Evolutionary conservation across 2,797 vertebrate species (phyloP), one percentile per base, ranked within the genome.

Genomic region (Acestrorhynchus altus): DNA sequence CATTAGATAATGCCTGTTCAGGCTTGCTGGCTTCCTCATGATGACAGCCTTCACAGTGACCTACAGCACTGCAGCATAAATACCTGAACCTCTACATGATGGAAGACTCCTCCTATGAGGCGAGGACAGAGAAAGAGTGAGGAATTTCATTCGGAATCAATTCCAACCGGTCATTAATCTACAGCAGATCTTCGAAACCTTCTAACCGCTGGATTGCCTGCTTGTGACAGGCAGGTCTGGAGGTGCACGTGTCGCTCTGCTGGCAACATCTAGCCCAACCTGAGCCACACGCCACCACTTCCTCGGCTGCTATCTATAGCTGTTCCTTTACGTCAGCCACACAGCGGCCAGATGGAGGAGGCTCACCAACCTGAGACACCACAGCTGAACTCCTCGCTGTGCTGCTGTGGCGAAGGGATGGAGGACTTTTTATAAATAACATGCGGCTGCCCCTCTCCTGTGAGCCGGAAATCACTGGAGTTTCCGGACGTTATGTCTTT

Each of bases 381-480:
- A 90, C 98, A 99, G 88, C 95, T 94, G 90, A 92, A 92, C 85
- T 95, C 94, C 92, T 94, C 94, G 91, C 94, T 96, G 46, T 92
- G 92, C 86, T 95, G 95, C 74, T 91, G 94, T 57, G 95, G 94
- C 75, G 93, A 94, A 87, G 96, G 93, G 79, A 94, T 89, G 86
- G 96, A 93, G 93, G 98, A 97, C 87, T 96, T 96, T 94, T 98
- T 98, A 94, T 99, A 99, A 95, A 99, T 96, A 93, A 98, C 95
- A 91, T 99, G 97, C 90, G 96, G 96, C 90, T 98, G 98, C 86
- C 96, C 97, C 83, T 93, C 95, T 88, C 96, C 94, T 83, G 39
- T 22, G 22, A 94, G 95, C 92, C 87, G 95, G 90, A 95, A 93
- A 85, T 95, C 90, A 87, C 92, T 92, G 88, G 95, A 94, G 91